Evolutionary conservation across 2,797 vertebrate genomes (phyloP), one percentile per base, ranked within the genome.

Genomic region (Mus spretus): DNA sequence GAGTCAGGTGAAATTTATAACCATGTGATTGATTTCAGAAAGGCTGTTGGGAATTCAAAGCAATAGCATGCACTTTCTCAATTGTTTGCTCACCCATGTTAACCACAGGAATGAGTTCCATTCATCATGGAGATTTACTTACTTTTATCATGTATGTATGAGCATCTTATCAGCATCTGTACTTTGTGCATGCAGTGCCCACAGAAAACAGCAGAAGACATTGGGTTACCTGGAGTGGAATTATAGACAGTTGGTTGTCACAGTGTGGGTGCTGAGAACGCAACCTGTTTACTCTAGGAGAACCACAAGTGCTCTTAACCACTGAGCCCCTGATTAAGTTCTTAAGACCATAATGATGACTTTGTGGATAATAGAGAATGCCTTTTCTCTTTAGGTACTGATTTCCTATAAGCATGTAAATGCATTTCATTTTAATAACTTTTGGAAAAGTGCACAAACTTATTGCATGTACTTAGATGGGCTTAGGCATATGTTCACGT

Each of bases 401-500:
- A 10, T 1, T 89, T 93, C 59, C 8, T 74, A 13, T 92, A 65
- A 57, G 22, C 17, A 50, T 50, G 26, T 10, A 28, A 3, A 28
- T 26, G 59, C 3, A 15, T 59, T 59, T 94, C 53, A 34, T 79
- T 63, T 75, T n/a, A 87, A 20, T 26, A 31, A 5, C 5, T 65
- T 75, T 75, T 44, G 3, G 72, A 61, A 89, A 80, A 47, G 10
- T 85, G 12, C 4, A 61, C 3, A 14, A 50, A 37, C 19, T 24
- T 85, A 50, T 28, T 55, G 10, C 12, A 12, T n/a, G 2, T 0
- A 22, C 4, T 40, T 72, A 26, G 37, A 14, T 26, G 17, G 1
- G 7, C n/a, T 79, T 84, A 34, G 20, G 44, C 24, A 9, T n/a
- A 77, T 4, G 9, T 34, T 55, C 4, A 44, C 0, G 22, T 19